Conservation (phyloP, 2,797 vertebrate species). For the Acridotheres tristis region DNA sequence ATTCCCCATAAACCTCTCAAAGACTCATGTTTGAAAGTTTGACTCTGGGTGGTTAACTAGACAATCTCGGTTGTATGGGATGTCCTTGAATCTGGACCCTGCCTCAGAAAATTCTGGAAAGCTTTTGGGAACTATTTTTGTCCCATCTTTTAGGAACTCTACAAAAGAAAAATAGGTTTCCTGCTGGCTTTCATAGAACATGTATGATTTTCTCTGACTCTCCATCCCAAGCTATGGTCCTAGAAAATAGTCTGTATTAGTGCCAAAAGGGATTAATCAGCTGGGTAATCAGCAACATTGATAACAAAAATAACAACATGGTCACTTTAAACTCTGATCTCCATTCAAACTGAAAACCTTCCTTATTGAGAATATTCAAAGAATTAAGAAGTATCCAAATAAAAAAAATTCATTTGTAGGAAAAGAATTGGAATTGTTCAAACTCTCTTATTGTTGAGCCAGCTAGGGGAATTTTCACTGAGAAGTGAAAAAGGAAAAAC, state of each 20-base stretch:
- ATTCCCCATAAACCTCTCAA: background rate
- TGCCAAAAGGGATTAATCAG: background rate
- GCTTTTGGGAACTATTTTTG: background rate
- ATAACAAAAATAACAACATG: background rate
- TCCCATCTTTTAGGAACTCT: background rate
- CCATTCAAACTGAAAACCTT: background rate
- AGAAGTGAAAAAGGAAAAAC: background rate
- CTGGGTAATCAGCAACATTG: background rate
- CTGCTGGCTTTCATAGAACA: accelerated
- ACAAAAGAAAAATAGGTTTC: background rate
- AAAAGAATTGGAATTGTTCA: background rate
- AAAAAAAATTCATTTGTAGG: background rate
- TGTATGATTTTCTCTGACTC: background rate
- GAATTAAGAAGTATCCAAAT: background rate
- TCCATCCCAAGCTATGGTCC: background rate
- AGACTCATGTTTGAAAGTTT: background rate
- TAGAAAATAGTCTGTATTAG: background rate
- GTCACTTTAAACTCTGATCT: background rate
- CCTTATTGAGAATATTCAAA: background rate
- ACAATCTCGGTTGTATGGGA: background rate
- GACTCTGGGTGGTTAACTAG: background rate
- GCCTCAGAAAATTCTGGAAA: background rate
- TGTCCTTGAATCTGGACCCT: background rate
- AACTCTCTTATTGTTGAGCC: background rate
- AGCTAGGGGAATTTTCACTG: background rate